These are phyloP conservation scores for Shinisaurus crocodilurus DNA, from an alignment of 2,113 vertebrate genomes.

Conservation along the genomic window DNA sequence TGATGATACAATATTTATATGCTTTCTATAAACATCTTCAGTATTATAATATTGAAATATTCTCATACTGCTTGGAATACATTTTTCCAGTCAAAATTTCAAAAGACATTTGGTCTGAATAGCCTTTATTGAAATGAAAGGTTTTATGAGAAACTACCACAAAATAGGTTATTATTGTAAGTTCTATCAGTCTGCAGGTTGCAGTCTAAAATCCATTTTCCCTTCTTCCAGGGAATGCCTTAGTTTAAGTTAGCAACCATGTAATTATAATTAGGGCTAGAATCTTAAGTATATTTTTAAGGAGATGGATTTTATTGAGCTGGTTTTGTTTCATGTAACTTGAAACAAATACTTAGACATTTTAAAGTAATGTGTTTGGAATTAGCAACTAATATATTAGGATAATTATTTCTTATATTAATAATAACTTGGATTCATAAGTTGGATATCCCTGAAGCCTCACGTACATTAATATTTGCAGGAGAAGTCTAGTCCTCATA, in stretches of 20 bases:
- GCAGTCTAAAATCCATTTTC: not conserved
- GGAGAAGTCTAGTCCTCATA: not conserved
- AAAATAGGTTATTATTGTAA: not conserved
- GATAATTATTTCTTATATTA: not conserved
- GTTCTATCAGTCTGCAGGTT: not conserved
- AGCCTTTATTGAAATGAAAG: constrained; percentile 40
- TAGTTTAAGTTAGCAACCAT: not conserved
- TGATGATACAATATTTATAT: not conserved
- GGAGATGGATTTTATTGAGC: not conserved
- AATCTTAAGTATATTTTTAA: not conserved
- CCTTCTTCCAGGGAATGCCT: not conserved
- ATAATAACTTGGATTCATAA: not conserved
- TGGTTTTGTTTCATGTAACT: not conserved
- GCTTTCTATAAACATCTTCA: not conserved
- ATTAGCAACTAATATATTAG: not conserved
- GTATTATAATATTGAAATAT: not conserved
- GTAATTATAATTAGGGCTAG: not conserved
- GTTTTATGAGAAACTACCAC: not conserved
- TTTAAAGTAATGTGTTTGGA: not conserved
- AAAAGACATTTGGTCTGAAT: constrained; percentile 21
- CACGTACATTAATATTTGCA: not conserved
- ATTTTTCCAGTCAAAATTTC: not conserved
- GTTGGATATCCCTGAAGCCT: not conserved
- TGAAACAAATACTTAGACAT: not conserved
- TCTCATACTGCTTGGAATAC: not conserved